Conservation (phyloP, 2,113 vertebrate species). For the Albula goreensis region DNA sequence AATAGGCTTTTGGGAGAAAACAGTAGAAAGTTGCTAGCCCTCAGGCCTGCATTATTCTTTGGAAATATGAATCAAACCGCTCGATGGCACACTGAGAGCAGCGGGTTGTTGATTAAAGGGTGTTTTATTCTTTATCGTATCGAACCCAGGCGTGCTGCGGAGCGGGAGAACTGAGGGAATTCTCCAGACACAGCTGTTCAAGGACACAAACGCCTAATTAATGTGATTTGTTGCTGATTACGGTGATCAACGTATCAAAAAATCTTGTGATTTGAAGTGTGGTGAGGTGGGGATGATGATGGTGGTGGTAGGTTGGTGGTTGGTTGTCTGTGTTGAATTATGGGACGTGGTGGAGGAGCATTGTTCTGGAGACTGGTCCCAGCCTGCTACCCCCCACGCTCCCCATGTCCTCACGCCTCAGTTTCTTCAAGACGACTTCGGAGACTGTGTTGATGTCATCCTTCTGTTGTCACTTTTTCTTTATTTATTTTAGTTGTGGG, state of each 20-base stretch:
- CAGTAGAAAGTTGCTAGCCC: neutral
- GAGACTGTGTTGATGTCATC: slow-evolving; percentile 86
- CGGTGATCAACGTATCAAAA: slow-evolving; percentile 65
- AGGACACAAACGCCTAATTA: slow-evolving; percentile 80
- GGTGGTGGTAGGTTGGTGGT: neutral
- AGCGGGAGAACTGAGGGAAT: slow-evolving; percentile 19
- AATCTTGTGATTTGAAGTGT: slow-evolving; percentile 70
- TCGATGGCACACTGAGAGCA: slow-evolving; percentile 21
- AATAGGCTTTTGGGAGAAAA: slow-evolving; percentile 4
- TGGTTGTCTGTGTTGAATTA: neutral
- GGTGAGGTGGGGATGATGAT: slow-evolving; percentile 25
- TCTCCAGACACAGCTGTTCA: slow-evolving; percentile 63
- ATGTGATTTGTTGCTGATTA: slow-evolving; percentile 88
- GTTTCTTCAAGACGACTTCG: slow-evolving; percentile 69
- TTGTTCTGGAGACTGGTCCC: slow-evolving; percentile 7
- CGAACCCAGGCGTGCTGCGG: slow-evolving; percentile 1
- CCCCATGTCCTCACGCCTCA: slow-evolving; percentile 46
- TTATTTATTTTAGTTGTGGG: slow-evolving; percentile 45
- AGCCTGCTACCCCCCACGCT: neutral
- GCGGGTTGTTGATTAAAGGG: slow-evolving; percentile 25
- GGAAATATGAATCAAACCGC: slow-evolving; percentile 6
- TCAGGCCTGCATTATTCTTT: neutral
- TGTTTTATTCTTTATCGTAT: slow-evolving; percentile 17
- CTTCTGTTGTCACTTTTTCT: slow-evolving; percentile 81
- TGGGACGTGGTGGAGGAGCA: neutral